Conservation (phyloP, 2,113 vertebrate species). For the Megaceryle torquata region DNA sequence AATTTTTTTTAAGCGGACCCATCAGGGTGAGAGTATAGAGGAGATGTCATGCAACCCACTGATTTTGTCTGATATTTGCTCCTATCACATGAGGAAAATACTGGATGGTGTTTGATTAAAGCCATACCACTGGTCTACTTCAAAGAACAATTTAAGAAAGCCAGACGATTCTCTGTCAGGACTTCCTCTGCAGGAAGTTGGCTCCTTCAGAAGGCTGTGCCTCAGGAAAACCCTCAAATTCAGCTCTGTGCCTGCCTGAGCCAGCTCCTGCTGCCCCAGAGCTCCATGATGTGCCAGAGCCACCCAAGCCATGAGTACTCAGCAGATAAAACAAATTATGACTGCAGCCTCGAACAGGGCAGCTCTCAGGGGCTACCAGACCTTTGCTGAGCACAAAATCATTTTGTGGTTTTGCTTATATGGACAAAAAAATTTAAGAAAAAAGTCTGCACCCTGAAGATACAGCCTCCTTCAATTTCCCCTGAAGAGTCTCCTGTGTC, state of each 20-base stretch:
- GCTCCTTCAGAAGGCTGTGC: background rate
- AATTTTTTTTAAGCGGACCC: background rate
- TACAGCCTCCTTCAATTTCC: background rate
- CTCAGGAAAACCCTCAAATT: background rate
- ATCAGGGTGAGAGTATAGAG: background rate
- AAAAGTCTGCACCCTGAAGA: background rate
- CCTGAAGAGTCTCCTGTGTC: background rate
- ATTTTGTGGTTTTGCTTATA: background rate
- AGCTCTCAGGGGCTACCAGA: background rate
- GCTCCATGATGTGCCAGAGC: background rate
- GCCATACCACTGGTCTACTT: background rate
- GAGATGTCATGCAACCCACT: background rate
- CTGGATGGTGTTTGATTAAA: background rate
- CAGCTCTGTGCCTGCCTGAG: fast-evolving
- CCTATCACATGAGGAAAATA: background rate
- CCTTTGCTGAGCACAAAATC: background rate
- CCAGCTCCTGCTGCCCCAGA: background rate
- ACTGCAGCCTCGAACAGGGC: background rate
- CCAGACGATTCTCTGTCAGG: background rate
- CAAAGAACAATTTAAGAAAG: background rate
- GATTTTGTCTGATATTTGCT: background rate
- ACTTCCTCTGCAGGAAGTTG: background rate
- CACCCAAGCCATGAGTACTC: fast-evolving
- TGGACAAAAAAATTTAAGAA: background rate
- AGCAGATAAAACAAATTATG: background rate